Evolutionary conservation across 2,113 vertebrate species (phyloP).

Genomic region (Actinemys pallida): DNA sequence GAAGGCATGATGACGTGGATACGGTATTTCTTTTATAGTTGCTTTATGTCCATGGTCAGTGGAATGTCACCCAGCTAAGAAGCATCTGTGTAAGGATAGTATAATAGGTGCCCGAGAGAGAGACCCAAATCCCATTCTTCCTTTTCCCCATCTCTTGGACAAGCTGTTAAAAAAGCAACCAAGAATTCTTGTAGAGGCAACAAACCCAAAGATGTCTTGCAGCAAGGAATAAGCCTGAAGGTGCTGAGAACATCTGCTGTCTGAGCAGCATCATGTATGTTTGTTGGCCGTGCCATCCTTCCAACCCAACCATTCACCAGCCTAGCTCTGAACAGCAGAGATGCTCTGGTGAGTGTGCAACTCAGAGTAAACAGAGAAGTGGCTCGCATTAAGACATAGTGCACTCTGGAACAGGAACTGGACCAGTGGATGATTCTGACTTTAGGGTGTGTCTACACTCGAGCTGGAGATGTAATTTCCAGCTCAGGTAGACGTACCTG

Average conservation of each 20-base stretch:
- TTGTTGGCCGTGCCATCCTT: not conserved
- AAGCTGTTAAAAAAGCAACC: not conserved
- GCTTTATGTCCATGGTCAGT: not conserved
- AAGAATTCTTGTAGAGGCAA: not conserved
- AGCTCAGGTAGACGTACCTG: not conserved
- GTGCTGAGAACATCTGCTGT: constrained; percentile 9
- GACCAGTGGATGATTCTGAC: not conserved
- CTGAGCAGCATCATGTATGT: not conserved
- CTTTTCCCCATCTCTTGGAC: not conserved
- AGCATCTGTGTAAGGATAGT: not conserved
- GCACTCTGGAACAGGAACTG: not conserved
- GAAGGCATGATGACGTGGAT: not conserved
- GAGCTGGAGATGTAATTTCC: not conserved
- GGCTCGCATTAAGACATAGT: not conserved
- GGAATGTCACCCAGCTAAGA: not conserved
- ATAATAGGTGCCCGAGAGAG: not conserved
- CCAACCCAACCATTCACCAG: not conserved
- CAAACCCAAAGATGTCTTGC: not conserved
- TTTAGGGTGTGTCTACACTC: not conserved
- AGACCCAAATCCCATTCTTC: rapidly evolving
- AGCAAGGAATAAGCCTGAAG: not conserved
- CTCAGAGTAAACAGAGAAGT: not conserved
- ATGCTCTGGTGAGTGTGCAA: not conserved
- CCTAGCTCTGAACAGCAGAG: not conserved
- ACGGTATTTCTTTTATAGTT: constrained; percentile 12